Conservation (phyloP, 2,888 invertebrate species). For the Drosophila pseudotakahashii region DNA sequence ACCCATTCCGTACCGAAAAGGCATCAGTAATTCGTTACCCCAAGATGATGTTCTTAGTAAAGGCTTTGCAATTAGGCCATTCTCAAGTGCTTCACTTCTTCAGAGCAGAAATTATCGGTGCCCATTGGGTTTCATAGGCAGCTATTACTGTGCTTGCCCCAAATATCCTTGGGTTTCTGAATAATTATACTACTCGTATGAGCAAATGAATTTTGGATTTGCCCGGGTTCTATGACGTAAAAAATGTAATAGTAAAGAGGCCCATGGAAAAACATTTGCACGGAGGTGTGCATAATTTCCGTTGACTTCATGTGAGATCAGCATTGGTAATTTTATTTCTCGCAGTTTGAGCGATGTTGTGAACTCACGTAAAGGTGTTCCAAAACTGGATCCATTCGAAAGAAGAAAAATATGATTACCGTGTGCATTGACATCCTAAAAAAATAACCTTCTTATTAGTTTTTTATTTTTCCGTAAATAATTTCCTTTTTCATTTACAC, state of each 20-base stretch:
- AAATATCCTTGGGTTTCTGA: constrained; percentile 22
- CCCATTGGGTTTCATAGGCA: constrained; percentile 1
- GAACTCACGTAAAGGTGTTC: constrained; percentile 15
- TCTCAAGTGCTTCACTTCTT: too few relatives aligned
- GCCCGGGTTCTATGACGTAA: constrained; percentile 14
- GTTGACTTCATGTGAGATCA: constrained; percentile 17
- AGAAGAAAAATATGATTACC: not conserved
- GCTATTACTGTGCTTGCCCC: constrained; percentile 13
- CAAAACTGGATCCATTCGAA: not conserved
- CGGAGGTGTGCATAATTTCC: constrained; percentile 20
- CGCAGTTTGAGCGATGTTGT: constrained; percentile 14
- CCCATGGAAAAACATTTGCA: not conserved
- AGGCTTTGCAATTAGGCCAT: not conserved
- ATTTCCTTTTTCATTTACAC: too few relatives aligned
- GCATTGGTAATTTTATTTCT: constrained; percentile 4
- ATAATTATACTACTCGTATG: constrained; percentile 5
- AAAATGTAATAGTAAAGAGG: constrained; percentile 3
- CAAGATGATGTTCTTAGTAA: not conserved
- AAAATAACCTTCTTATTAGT: too few relatives aligned
- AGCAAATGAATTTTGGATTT: constrained; percentile 14
- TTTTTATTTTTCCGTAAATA: too few relatives aligned
- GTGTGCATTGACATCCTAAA: not conserved
- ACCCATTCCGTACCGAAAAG: not conserved
- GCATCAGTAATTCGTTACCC: not conserved
- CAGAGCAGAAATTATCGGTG: not conserved